Conservation (phyloP, 2,113 vertebrate species). For the Corythoichthys haematopterus region DNA sequence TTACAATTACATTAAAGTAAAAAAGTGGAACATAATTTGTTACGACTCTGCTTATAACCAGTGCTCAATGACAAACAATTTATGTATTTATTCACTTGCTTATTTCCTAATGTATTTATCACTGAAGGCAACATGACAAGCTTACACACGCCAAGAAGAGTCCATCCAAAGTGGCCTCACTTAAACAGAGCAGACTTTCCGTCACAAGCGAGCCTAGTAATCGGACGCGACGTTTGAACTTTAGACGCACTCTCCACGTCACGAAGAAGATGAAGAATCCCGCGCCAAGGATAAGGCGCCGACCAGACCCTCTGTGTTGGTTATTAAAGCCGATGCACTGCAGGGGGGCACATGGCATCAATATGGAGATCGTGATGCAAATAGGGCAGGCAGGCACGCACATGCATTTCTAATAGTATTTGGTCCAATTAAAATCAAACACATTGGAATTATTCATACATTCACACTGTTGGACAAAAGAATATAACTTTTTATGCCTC, state of each 20-base stretch:
- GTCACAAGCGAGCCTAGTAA: background rate
- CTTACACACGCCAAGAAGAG: background rate
- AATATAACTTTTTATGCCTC: background rate
- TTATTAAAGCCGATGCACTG: no score
- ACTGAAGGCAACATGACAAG: background rate
- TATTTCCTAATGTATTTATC: background rate
- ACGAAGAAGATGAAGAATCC: background rate
- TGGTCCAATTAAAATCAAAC: background rate
- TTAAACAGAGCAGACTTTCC: background rate
- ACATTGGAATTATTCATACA: background rate
- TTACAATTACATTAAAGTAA: no score
- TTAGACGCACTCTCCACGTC: background rate
- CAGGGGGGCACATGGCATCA: no score
- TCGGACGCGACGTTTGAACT: slow-evolving; percentile 17
- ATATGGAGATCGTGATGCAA: no score
- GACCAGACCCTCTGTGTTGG: no score
- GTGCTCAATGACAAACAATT: no score
- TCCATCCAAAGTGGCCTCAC: background rate
- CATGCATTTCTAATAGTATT: background rate
- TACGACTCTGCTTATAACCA: no score
- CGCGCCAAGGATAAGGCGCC: background rate
- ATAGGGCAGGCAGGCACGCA: no score
- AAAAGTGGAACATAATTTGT: no score
- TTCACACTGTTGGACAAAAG: background rate
- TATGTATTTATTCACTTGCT: background rate